These are phyloP conservation scores for Paratilapia polleni DNA, from an alignment of 2,113 vertebrate species.

Conservation along the genomic window DNA sequence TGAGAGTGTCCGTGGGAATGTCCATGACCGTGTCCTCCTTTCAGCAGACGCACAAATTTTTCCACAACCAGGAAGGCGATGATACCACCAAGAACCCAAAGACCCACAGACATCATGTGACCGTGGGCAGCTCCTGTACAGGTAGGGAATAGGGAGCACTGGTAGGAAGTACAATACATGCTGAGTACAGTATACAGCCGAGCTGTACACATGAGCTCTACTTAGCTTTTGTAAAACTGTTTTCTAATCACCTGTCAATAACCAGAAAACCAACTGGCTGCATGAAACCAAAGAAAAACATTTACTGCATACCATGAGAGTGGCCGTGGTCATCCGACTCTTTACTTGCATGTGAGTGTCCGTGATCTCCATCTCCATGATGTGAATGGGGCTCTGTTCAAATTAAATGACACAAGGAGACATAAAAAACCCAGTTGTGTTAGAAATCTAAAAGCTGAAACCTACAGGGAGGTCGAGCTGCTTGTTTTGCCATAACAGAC, in stretches of 20 bases:
- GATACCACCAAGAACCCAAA: conserved; percentile 91
- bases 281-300: not conserved
- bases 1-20: conserved; percentile 74
- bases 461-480: not conserved
- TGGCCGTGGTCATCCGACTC: conserved; percentile 78
- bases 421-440: too few species aligned
- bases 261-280: not conserved
- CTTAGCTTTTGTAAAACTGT: not conserved
- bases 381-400: conserved; percentile 85
- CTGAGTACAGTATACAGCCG: not conserved
- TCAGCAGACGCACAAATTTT: conserved; percentile 90
- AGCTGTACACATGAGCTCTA: not conserved
- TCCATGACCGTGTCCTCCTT: conserved; percentile 82
- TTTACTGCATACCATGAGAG: conserved; percentile 72
- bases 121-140: conserved; percentile 80
- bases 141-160: not conserved
- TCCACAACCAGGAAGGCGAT: conserved; percentile 92
- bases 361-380: conserved; percentile 65
- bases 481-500: not conserved
- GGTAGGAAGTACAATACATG: not conserved
- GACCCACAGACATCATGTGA: conserved; percentile 89
- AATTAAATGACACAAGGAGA: not conserved
- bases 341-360: conserved; percentile 53
- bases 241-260: rapidly evolving
- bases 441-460: not conserved